Conservation (phyloP, 2,113 vertebrate genomes). For the Rhinopomastus cyanomelas region DNA sequence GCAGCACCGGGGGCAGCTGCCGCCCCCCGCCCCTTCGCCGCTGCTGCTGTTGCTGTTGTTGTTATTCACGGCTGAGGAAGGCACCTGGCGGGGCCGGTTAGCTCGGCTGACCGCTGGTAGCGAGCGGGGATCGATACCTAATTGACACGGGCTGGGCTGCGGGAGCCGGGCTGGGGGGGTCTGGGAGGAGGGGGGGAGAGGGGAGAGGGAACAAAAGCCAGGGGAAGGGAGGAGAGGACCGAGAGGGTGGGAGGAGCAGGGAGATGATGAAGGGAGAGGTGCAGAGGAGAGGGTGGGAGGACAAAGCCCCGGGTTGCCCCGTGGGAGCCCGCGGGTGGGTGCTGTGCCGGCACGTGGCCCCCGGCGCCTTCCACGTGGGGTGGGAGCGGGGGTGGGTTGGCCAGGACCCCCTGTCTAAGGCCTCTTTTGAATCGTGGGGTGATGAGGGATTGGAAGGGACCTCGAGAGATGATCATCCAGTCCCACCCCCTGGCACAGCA, state of each 20-base stretch:
- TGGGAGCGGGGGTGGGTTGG: rapidly evolving
- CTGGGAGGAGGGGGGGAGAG: constrained; percentile 52
- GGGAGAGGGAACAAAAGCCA: constrained; percentile 53
- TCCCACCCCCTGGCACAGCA: too few species aligned
- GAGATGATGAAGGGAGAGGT: constrained; percentile 10
- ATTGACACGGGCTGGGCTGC: constrained; percentile 65
- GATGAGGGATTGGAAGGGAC: too few species aligned
- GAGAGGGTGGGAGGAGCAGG: constrained; percentile 49
- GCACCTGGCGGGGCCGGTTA: constrained; percentile 65
- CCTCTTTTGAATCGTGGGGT: rapidly evolving
- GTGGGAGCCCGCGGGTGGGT: background rate
- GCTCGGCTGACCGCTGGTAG: constrained; percentile 72
- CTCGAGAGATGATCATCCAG: too few species aligned
- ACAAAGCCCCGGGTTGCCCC: background rate
- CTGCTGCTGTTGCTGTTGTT: constrained; percentile 67
- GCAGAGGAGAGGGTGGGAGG: background rate
- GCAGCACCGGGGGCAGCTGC: constrained; percentile 49
- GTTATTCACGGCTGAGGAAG: constrained; percentile 65
- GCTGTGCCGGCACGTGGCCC: background rate
- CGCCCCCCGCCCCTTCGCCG: constrained; percentile 48
- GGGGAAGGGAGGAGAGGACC: constrained; percentile 19
- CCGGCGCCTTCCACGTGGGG: rapidly evolving
- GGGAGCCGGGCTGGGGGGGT: constrained; percentile 50
- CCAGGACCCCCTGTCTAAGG: background rate
- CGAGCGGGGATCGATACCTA: constrained; percentile 65